Percentiles rank a stretch among this genome's conserved stretches.
Evolutionary conservation across 2,888 invertebrate species (phyloP).

Genomic region (Magallana nippona): DNA sequence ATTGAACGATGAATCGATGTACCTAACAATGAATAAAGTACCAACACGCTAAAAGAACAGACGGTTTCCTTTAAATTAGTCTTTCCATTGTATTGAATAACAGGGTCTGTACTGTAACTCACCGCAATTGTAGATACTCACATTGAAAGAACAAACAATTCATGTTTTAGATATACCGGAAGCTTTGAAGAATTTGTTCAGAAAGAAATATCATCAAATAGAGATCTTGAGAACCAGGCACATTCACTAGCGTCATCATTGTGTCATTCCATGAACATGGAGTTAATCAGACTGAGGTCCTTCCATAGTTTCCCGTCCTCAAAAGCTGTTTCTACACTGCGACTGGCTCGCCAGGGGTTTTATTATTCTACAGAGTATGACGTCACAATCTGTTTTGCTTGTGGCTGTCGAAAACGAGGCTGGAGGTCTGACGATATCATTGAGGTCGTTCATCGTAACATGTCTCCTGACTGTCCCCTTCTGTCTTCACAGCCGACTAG

Average conservation of each 20-base stretch:
- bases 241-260: background rate
- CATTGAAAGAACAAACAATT: too few species aligned
- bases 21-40: too few species aligned
- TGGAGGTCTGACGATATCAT: slow-evolving; percentile 13
- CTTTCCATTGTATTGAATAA: too few species aligned
- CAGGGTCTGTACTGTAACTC: too few species aligned
- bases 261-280: slow-evolving; percentile 3
- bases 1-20: too few species aligned
- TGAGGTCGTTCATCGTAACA: background rate
- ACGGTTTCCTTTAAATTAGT: too few species aligned
- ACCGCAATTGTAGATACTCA: too few species aligned
- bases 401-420: slow-evolving; percentile 5
- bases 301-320: slow-evolving; percentile 35
- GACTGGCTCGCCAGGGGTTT: slow-evolving; percentile 24
- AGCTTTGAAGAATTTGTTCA: background rate
- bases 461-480: background rate
- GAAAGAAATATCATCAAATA: background rate
- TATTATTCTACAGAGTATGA: slow-evolving; percentile 7
- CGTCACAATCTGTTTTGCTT: slow-evolving; percentile 6
- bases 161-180: background rate
- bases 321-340: background rate
- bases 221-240: background rate
- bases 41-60: too few species aligned
- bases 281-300: slow-evolving; percentile 12
- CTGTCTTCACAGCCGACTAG: background rate